phyloP scores from a whole-genome alignment of 2,797 vertebrate genomes.

The Acanthiza pusilla region DNA sequence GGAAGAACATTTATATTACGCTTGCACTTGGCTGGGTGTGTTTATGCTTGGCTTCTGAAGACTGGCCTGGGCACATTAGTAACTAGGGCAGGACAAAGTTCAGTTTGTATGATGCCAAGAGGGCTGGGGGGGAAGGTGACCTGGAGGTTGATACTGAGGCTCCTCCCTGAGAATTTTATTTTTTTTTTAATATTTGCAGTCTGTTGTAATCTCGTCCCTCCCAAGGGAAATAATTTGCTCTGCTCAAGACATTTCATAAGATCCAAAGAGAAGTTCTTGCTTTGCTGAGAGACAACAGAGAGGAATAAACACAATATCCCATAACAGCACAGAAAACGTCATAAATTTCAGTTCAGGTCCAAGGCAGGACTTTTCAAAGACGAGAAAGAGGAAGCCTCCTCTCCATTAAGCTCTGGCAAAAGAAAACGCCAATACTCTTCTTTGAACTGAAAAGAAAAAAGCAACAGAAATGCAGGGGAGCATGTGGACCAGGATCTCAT shows the following conservation, averaged over 20 bases:
- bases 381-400: neutral
- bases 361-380: neutral
- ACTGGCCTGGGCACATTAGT: neutral
- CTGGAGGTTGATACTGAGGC: neutral
- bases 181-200: neutral
- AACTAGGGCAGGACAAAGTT: constrained; percentile 5
- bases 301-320: neutral
- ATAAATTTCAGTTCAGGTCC: neutral
- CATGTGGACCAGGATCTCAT: neutral
- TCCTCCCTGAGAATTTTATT: constrained; percentile 24
- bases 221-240: constrained; percentile 3
- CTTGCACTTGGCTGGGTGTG: neutral
- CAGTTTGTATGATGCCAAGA: neutral
- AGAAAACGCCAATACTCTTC: neutral
- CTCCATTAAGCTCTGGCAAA: neutral
- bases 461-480: neutral
- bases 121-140: constrained; percentile 21
- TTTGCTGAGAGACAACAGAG: neutral
- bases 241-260: neutral
- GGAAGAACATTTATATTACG: constrained; percentile 1
- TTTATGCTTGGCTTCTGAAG: constrained; percentile 44
- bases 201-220: constrained; percentile 31
- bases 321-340: neutral
- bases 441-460: neutral
- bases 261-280: neutral